A percentile compares a stretch with the other conserved stretches of the same genome.
phyloP scores from a whole-genome alignment of 2,888 invertebrate species.

The Tholera decimalis region DNA sequence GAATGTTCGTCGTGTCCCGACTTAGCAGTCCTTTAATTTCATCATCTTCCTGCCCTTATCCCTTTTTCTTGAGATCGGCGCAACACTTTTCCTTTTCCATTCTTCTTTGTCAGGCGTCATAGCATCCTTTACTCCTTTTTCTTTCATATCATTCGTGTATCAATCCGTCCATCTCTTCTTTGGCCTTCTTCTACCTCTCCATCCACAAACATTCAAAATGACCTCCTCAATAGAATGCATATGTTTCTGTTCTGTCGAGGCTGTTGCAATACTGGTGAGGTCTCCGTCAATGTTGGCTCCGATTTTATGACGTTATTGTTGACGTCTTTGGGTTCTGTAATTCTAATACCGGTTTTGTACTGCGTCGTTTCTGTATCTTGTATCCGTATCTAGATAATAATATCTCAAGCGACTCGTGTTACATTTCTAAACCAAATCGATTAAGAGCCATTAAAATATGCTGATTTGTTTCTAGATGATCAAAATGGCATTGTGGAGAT shows the following conservation, averaged over 20 bases:
- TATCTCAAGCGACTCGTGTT: not conserved
- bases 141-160: too few relatives aligned
- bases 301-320: conserved; percentile 1
- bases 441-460: not conserved
- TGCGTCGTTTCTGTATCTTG: not conserved
- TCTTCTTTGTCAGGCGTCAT: too few relatives aligned
- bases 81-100: too few relatives aligned
- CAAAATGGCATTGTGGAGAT: conserved; percentile 8
- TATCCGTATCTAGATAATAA: not conserved
- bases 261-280: conserved; percentile 6
- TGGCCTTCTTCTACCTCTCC: too few relatives aligned
- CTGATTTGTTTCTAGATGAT: conserved; percentile 13
- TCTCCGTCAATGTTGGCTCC: not conserved
- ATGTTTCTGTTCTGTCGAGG: not conserved
- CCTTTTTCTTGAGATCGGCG: too few relatives aligned
- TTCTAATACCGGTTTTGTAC: conserved; percentile 7
- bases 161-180: too few relatives aligned
- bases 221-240: conserved; percentile 13
- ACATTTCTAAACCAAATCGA: conserved; percentile 8
- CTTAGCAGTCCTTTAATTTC: conserved; percentile 13
- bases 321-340: not conserved
- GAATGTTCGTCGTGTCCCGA: not conserved
- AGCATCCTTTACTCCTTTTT: too few relatives aligned
- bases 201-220: too few relatives aligned
- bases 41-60: too few relatives aligned